Evolutionary conservation across 2,113 vertebrate genomes (phyloP).

Genomic region (Thymallus thymallus): DNA sequence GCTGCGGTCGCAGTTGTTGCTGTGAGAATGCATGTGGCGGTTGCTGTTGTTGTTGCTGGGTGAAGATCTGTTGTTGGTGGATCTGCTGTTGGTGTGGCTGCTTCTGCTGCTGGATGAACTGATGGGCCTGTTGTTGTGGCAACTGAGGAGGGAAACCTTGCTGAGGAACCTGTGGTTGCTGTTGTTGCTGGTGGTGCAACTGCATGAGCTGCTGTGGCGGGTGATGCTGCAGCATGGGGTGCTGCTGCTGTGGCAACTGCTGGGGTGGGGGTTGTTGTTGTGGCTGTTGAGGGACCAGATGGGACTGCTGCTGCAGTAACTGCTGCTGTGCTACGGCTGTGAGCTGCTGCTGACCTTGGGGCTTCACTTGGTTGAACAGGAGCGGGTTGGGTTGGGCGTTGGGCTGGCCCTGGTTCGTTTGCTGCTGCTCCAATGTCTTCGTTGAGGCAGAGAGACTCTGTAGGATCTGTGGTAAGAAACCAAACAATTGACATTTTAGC

Average conservation of each 20-base stretch:
- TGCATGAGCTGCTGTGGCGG: slow-evolving; percentile 74
- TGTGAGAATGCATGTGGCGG: slow-evolving; percentile 64
- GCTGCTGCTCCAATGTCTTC: slow-evolving; percentile 81
- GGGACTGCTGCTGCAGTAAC: slow-evolving; percentile 69
- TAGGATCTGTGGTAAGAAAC: slow-evolving; percentile 77
- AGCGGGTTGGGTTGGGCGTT: slow-evolving; percentile 74
- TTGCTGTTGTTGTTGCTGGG: slow-evolving; percentile 57
- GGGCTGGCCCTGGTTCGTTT: slow-evolving; percentile 80
- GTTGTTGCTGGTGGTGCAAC: slow-evolving; percentile 74
- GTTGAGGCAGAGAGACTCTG: slow-evolving; percentile 87
- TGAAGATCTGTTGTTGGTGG: slow-evolving; percentile 71
- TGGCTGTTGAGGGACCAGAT: slow-evolving; percentile 66
- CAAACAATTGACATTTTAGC: neutral
- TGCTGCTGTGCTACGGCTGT: slow-evolving; percentile 79
- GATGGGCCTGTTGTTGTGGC: slow-evolving; percentile 60
- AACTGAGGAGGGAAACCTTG: slow-evolving; percentile 73
- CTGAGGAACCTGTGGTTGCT: slow-evolving; percentile 70
- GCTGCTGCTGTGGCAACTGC: slow-evolving; percentile 63
- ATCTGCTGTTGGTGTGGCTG: slow-evolving; percentile 70
- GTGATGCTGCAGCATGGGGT: slow-evolving; percentile 56
- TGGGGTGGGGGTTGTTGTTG: slow-evolving; percentile 80
- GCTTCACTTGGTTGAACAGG: slow-evolving; percentile 71
- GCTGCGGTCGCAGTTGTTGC: slow-evolving; percentile 63
- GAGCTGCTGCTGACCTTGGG: slow-evolving; percentile 45
- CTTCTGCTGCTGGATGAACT: slow-evolving; percentile 71